Base-by-base conservation (phyloP, 2,888 invertebrate genomes). In the Phytoseiulus persimilis region DNA sequence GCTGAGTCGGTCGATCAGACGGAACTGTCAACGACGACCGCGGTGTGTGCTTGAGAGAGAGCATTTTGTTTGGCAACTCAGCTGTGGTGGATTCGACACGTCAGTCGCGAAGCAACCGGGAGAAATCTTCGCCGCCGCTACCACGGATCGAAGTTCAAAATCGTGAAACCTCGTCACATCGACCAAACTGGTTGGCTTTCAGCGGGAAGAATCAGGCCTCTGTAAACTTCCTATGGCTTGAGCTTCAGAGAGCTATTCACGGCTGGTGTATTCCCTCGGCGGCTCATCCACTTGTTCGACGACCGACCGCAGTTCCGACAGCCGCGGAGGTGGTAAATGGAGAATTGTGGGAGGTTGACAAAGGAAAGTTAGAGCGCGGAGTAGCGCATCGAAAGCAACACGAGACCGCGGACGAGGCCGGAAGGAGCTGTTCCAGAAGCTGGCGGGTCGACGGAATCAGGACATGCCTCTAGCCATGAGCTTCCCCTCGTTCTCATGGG, bases 401-500 rank as follows among this genome's bases (percentile, higher is more conserved):
- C 65, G 18, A 65, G 65, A 65, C 1, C 65, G 65, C 18, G 65
- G 65, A 23, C 14, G 18, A 65, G 65, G 2, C 65, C 65, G 65
- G 65, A 1, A 23, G 65, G 18, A 65, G 65, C 18, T 65, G 14
- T 65, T 2, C 28, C 65, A 28, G 65, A 65, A 65, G 65, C 65
- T 65, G 65, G 65, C 65, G 65, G 65, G 65, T 23, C 5, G 65
- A 65, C 65, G 65, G 14, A 65, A 65, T 65, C 65, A 18, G 18
- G 65, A 65, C 65, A 65, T 65, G 65, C 65, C 65, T 65, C 65
- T 65, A 65, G 65, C 65, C 1, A 65, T 65, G 65, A 65, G 28
- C 65, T 65, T 65, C 18, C 65, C 65, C 65, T 65, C 65, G 18
- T 83, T 90, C 0, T 91, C 93, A 6, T 91, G 93, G 90, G 92